Conservation (phyloP, 2,113 vertebrate species). For the Macroglossus sobrinus region DNA sequence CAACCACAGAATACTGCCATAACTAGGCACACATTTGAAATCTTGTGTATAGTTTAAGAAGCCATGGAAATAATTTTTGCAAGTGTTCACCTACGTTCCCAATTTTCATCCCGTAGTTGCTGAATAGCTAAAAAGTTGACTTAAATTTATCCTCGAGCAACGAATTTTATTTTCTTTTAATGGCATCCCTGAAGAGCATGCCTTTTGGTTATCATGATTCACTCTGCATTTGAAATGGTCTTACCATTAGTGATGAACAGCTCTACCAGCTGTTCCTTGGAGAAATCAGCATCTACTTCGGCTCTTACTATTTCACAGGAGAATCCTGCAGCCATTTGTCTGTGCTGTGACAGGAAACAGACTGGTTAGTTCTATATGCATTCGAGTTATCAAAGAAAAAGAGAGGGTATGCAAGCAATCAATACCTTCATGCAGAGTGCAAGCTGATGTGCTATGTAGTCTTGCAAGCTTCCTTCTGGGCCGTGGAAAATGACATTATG, state of each 20-base stretch:
- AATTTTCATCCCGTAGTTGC: background rate
- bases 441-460: conserved; percentile 89
- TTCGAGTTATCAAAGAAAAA: background rate
- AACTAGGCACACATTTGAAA: conserved; percentile 47
- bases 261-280: conserved; percentile 93
- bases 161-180: conserved; percentile 18
- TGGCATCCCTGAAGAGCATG: background rate
- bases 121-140: background rate
- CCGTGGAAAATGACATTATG: conserved; percentile 95
- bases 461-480: conserved; percentile 95
- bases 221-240: conserved; percentile 41
- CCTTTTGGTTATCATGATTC: background rate
- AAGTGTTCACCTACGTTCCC: background rate
- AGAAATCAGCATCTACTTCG: conserved; percentile 89
- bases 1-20: background rate
- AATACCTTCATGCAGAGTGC: conserved; percentile 91
- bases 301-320: conserved; percentile 91
- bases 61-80: background rate
- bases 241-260: conserved; percentile 93
- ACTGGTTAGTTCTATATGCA: conserved; percentile 39
- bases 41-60: conserved; percentile 64
- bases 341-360: conserved; percentile 84
- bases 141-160: background rate
- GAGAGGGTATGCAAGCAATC: background rate
- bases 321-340: conserved; percentile 87